A percentile compares a stretch with the other conserved stretches of the same genome.
These are phyloP conservation scores for Melanerpes aurifrons DNA, from an alignment of 2,113 vertebrate genomes.

Conservation along the genomic window DNA sequence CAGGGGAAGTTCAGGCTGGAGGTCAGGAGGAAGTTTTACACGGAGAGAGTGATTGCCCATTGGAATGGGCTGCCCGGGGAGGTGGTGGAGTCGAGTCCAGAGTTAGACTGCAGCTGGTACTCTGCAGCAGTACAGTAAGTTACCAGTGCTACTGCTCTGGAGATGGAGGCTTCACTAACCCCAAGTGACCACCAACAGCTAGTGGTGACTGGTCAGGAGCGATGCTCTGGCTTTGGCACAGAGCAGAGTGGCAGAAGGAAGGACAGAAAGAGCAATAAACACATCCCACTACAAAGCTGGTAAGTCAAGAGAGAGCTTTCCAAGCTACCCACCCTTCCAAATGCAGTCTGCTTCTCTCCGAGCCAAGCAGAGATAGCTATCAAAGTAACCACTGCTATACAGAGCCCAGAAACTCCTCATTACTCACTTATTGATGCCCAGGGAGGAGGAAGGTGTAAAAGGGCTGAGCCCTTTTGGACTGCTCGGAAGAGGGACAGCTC, in stretches of 20 bases:
- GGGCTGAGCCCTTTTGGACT: not conserved
- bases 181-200: not conserved
- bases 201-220: not conserved
- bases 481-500: not conserved
- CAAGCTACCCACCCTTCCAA: not conserved
- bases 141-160: not conserved
- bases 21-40: no score
- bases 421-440: not conserved
- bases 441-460: not conserved
- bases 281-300: not conserved
- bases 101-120: not conserved
- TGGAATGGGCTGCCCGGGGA: no score
- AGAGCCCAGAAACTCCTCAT: not conserved
- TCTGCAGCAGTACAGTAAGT: not conserved
- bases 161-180: not conserved
- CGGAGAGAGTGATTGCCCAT: no score
- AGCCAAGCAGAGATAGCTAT: not conserved
- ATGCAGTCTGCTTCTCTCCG: not conserved
- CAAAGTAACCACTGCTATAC: not conserved
- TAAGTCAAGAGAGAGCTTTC: not conserved
- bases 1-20: no score
- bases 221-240: not conserved
- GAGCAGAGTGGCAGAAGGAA: not conserved
- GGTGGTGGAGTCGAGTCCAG: no score
- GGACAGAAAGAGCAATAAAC: not conserved